Base-by-base conservation (phyloP, 1,140 invertebrate genomes). In the Eufriesea mexicana region DNA sequence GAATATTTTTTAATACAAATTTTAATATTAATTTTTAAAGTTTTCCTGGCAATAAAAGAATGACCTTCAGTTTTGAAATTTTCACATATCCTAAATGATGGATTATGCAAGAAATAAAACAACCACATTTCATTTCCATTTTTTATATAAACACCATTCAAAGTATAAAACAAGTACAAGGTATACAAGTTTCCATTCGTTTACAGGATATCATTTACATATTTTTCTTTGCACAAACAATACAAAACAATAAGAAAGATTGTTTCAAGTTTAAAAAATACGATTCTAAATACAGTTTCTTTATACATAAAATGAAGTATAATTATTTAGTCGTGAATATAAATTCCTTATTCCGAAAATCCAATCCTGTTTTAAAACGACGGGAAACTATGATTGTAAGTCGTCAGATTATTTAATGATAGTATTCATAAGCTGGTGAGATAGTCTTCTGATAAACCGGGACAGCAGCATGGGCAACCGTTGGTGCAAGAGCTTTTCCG, bases 401-500 rank as follows among this genome's bases (percentile, higher is more conserved):
- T 49, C 1, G 14, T n/a, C 18, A 12, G 12, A 1, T 12, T 28
- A 14, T 62, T 51, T 47, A 84, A 14, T 88, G 81, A 73, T 91
- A 90, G 23, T 90, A 84, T 45, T 89, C 78, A 62, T 90, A 91
- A 59, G 91, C 87, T 0, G 90, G 86, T 0, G 92, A 90, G 68
- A 93, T 89, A 7, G 91, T 93, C 73, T 92, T 93, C 67, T 92
- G 92, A 79, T 91, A 93, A 77, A 93, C 83, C 0, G 92, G 92
- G 14, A 93, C 86, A 45, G 91, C 83, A 14, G 91, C 89, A 28
- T 92, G 91, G 9, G 91, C 94, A 6, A 95, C 91, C 72, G 95
- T 90, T 73, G 95, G 95, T 25, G 92, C 83, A 42, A 93, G 80
- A 23, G 94, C 89, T 78, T 94, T 94, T n/a, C 93, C 93, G 16